Conservation (phyloP, 2,113 vertebrate genomes). For the Ctenodactylus gundi region DNA sequence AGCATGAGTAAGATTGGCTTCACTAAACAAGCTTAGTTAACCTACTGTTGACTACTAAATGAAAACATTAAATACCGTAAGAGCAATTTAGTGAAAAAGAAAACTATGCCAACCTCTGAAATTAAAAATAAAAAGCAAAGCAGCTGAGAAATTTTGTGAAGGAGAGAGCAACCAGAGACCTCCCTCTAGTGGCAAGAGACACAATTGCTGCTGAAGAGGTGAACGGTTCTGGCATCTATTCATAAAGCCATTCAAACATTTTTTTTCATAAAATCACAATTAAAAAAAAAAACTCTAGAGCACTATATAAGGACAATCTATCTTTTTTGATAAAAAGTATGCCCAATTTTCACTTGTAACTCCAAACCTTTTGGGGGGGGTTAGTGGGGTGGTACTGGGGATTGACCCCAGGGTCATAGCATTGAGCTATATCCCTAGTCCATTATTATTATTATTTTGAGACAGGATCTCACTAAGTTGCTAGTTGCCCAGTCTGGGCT, state of each 20-base stretch:
- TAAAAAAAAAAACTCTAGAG: slow-evolving; percentile 39
- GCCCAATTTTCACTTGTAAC: slow-evolving; percentile 46
- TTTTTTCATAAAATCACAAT: slow-evolving; percentile 47
- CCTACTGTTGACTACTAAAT: slow-evolving; percentile 63
- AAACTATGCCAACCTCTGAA: slow-evolving; percentile 2
- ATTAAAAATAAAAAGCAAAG: slow-evolving; percentile 57
- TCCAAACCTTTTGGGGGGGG: slow-evolving; percentile 50
- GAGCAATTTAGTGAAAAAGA: slow-evolving; percentile 39
- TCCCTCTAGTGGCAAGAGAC: slow-evolving; percentile 75
- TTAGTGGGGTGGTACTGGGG: too few relatives aligned
- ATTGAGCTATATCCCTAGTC: too few relatives aligned
- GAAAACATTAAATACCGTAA: slow-evolving; percentile 63
- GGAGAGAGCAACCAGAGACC: background rate
- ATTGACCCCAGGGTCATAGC: too few relatives aligned
- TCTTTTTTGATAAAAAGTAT: slow-evolving; percentile 23
- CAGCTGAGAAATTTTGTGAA: slow-evolving; percentile 34
- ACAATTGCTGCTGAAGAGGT: background rate
- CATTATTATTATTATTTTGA: too few relatives aligned
- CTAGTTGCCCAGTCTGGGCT: too few relatives aligned
- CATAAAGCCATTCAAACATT: slow-evolving; percentile 47
- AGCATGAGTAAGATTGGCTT: slow-evolving; percentile 47
- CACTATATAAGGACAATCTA: slow-evolving; percentile 46
- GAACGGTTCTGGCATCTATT: slow-evolving; percentile 8
- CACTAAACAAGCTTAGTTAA: slow-evolving; percentile 66
- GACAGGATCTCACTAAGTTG: too few relatives aligned